phyloP scores from a whole-genome alignment of 2,888 invertebrate genomes.

The Abscondita cerata region DNA sequence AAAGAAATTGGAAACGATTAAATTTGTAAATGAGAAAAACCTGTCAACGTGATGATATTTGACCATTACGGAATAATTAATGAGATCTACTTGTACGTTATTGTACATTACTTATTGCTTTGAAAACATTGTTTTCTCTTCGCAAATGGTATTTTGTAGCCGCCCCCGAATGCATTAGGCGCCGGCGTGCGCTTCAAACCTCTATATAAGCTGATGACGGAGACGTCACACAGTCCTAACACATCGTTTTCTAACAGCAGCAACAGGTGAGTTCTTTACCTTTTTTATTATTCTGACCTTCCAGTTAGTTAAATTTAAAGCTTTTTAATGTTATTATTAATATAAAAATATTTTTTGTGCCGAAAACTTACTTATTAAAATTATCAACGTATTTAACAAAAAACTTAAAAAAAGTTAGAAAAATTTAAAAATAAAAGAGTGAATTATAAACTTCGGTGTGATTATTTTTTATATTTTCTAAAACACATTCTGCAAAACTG shows the following conservation, averaged over 20 bases:
- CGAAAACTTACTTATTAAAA: too few relatives aligned
- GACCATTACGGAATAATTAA: slow-evolving; percentile 7
- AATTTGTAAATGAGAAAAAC: not conserved
- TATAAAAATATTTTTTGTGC: too few relatives aligned
- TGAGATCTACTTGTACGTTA: not conserved
- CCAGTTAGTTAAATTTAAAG: too few relatives aligned
- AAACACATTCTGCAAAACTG: too few relatives aligned
- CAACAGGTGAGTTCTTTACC: slow-evolving; percentile 39
- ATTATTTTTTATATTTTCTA: too few relatives aligned
- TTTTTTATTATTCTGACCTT: not conserved
- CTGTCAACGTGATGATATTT: slow-evolving; percentile 1
- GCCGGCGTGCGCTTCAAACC: slow-evolving; percentile 38
- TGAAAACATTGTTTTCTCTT: slow-evolving; percentile 20
- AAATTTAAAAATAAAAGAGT: too few relatives aligned
- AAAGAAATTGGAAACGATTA: too few relatives aligned
- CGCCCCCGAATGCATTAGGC: slow-evolving; percentile 34
- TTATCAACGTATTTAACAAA: too few relatives aligned
- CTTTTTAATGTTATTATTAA: too few relatives aligned
- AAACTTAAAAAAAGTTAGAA: too few relatives aligned
- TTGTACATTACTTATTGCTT: slow-evolving; percentile 15
- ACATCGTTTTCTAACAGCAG: slow-evolving; percentile 35
- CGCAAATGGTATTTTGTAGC: slow-evolving; percentile 24
- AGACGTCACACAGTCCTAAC: slow-evolving; percentile 39
- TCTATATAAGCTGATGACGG: slow-evolving; percentile 40
- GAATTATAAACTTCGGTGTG: too few relatives aligned